Evolutionary conservation across 2,888 invertebrate genomes (phyloP), one percentile per base, ranked within the genome.

Genomic region (Lordiphosa andalusiaca): DNA sequence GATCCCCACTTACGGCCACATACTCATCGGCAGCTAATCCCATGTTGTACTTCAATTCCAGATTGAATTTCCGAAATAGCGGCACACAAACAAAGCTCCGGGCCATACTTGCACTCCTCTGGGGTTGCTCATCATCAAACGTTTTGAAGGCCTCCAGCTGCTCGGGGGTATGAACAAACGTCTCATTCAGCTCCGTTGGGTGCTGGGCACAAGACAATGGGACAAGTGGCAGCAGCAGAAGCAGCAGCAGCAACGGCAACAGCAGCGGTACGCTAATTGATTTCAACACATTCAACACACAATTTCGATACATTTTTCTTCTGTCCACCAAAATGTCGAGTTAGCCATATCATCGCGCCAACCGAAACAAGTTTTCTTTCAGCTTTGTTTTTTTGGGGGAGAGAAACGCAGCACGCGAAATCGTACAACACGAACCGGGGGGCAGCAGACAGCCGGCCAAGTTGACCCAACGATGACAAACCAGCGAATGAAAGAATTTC

Each of bases 1-100:
- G 92, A 85, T 92, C 93, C 7, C 96, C 96, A 13, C 92, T 92
- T n/a, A 96, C 90, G 71, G 93, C 95, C 5, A 95, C 91, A 47
- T 89, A 90, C 88, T 95, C 95, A 50, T 92, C 92, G 0, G 91
- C 87, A 41, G 86, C 88, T 12, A 94, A 84, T 59, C 91, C 86
- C 4, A 53, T 25, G 4, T 71, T 69, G 25, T 90, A 46, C 4
- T 90, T 84, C 84, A 90, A 88, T 78, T 91, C 74, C 56, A 88
- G 69, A 54, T 77, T 85, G 47, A 88, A 88, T 10, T 81, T 55
- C 5, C 88, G 73, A 53, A 85, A 76, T 30, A 87, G 70, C 6
- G 86, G 87, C 48, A 88, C 48, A 16, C 86, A 86, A 25, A 83
- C 52, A 41, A 76, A 71, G 46, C 73, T 84, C 10, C 85, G 73